Conservation (phyloP, 2,888 invertebrate genomes). For the Lucinisca nassula region DNA sequence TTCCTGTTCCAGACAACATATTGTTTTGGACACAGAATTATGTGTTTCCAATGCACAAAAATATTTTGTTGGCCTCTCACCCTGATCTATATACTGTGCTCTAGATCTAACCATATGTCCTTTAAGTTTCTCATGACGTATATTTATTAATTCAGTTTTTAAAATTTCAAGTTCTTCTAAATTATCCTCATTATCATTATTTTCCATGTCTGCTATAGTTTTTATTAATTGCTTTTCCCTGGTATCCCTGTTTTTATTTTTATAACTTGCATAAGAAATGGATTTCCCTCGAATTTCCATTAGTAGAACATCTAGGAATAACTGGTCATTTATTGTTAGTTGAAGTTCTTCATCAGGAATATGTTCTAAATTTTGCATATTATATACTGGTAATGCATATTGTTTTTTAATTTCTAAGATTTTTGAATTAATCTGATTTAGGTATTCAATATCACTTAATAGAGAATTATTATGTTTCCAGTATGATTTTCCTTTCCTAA, state of each 20-base stretch:
- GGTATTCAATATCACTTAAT: neutral
- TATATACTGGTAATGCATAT: neutral
- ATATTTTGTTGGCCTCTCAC: constrained; percentile 13
- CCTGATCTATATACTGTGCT: constrained; percentile 4
- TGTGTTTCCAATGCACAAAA: constrained; percentile 7
- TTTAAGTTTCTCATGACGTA: constrained; percentile 14
- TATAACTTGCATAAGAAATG: constrained; percentile 21
- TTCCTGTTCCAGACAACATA: neutral
- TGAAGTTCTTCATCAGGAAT: constrained; percentile 17
- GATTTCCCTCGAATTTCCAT: constrained; percentile 26
- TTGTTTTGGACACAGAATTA: neutral
- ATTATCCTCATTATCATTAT: neutral
- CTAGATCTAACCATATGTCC: constrained; percentile 8
- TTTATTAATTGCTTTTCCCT: neutral
- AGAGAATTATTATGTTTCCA: constrained; percentile 9
- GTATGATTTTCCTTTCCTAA: neutral
- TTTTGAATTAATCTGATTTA: neutral
- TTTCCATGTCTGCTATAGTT: neutral
- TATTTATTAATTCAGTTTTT: neutral
- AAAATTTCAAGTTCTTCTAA: neutral
- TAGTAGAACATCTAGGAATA: constrained; percentile 25
- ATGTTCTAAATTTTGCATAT: neutral
- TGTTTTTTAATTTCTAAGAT: constrained; percentile 19
- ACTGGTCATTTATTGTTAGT: constrained; percentile 16
- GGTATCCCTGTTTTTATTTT: neutral